Evolutionary conservation across 2,797 vertebrate species (phyloP).

Genomic region (Lepus townsendii): DNA sequence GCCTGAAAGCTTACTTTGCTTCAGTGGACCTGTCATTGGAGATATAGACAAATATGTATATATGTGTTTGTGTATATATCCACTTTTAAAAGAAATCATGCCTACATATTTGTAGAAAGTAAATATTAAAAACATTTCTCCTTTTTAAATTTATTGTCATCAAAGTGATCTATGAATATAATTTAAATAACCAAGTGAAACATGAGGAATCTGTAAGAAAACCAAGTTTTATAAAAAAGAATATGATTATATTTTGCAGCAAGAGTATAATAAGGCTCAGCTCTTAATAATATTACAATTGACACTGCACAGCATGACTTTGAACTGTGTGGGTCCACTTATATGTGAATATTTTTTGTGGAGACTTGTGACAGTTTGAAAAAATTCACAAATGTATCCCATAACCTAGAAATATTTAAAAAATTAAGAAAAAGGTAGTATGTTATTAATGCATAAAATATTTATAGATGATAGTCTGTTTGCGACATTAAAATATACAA

Average conservation of each 20-base stretch:
- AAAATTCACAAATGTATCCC: too few relatives aligned
- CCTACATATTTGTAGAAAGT: not conserved
- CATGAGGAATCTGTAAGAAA: not conserved
- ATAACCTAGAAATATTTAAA: too few relatives aligned
- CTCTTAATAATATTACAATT: not conserved
- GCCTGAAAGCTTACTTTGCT: slow-evolving; percentile 3
- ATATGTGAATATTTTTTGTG: too few relatives aligned
- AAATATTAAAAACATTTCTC: slow-evolving; percentile 1
- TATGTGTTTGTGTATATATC: not conserved
- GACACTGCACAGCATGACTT: too few relatives aligned
- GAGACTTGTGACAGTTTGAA: too few relatives aligned
- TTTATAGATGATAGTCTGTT: too few relatives aligned
- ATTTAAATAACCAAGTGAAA: slow-evolving; percentile 56
- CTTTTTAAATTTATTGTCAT: slow-evolving; percentile 44
- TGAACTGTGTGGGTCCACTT: too few relatives aligned
- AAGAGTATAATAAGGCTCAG: not conserved
- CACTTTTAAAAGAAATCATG: not conserved
- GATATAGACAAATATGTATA: not conserved
- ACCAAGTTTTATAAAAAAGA: slow-evolving; percentile 26
- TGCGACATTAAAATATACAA: too few relatives aligned
- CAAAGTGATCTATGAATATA: not conserved
- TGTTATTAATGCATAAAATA: too few relatives aligned
- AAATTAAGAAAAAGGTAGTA: too few relatives aligned
- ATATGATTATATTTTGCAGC: not conserved
- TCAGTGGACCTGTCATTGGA: slow-evolving; percentile 36